These are phyloP conservation scores for Buceros bicornis DNA, from an alignment of 2,797 vertebrate genomes.

Conservation along the genomic window DNA sequence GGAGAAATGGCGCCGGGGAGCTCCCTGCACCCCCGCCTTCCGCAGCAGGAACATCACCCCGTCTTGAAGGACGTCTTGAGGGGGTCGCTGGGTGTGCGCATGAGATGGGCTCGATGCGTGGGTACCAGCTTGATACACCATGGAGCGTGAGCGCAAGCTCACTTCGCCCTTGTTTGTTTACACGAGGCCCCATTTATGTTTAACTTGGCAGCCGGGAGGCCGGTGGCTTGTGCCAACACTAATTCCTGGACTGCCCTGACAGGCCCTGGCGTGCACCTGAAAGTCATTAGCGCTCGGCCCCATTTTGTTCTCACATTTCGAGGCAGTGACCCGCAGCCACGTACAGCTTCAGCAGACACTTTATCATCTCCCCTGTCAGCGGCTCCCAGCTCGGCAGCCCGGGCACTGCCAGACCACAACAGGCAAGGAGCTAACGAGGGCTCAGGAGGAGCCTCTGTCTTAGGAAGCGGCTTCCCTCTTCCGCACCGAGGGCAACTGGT, in stretches of 20 bases:
- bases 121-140: not conserved
- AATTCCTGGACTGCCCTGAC: constrained; percentile 58
- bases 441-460: not conserved
- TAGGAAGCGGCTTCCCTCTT: not conserved
- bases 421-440: not conserved
- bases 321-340: constrained; percentile 75
- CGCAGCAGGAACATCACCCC: not conserved
- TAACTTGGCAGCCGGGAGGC: constrained; percentile 73
- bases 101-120: accelerated
- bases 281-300: constrained; percentile 76
- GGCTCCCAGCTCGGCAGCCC: not conserved
- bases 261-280: constrained; percentile 72
- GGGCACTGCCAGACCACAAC: constrained; percentile 11
- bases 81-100: accelerated
- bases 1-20: not conserved
- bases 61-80: too few species aligned
- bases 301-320: constrained; percentile 76
- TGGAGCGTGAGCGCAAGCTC: constrained; percentile 1
- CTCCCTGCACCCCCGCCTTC: not conserved
- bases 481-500: accelerated
- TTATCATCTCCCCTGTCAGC: constrained; percentile 72
- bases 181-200: constrained; percentile 48
- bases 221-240: constrained; percentile 44
- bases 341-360: constrained; percentile 68
- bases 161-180: constrained; percentile 58